These are phyloP conservation scores for Argyresthia albistria DNA, from an alignment of 2,888 invertebrate species.

Conservation along the genomic window DNA sequence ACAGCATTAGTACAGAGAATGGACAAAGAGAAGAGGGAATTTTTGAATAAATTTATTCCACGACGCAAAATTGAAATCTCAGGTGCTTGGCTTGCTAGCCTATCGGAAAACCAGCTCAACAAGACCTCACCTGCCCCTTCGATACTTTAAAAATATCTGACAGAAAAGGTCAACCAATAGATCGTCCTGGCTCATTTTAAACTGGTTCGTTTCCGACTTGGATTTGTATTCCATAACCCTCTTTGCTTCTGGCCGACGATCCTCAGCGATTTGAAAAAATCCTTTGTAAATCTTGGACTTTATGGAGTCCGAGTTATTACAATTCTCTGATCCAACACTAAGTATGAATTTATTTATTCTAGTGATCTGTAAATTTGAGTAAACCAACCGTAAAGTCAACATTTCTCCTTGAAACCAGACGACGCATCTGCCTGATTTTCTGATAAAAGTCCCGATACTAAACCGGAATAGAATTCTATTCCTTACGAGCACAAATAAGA, in stretches of 20 bases:
- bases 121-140: constrained; percentile 23
- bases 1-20: constrained; percentile 16
- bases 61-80: constrained; percentile 66
- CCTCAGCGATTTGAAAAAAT: constrained; percentile 44
- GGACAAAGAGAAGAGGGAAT: constrained; percentile 41
- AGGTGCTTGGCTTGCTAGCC: constrained; percentile 46
- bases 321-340: too few species aligned
- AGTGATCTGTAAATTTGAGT: too few species aligned
- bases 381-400: too few species aligned
- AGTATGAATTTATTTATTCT: too few species aligned
- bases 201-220: constrained; percentile 33
- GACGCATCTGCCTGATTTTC: background rate
- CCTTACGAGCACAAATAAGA: constrained; percentile 46
- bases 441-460: constrained; percentile 42
- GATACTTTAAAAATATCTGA: constrained; percentile 3
- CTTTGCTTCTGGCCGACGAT: constrained; percentile 32
- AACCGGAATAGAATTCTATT: constrained; percentile 37
- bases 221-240: constrained; percentile 52
- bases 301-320: constrained; percentile 9
- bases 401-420: too few species aligned
- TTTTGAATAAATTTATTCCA: constrained; percentile 58
- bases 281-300: constrained; percentile 28
- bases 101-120: constrained; percentile 23
- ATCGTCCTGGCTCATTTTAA: constrained; percentile 18
- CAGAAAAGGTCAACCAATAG: constrained; percentile 14